Percentiles rank a stretch among this genome's conserved stretches.
These are phyloP conservation scores for Oriolus oriolus DNA, from an alignment of 2,113 vertebrate genomes.

Conservation along the genomic window DNA sequence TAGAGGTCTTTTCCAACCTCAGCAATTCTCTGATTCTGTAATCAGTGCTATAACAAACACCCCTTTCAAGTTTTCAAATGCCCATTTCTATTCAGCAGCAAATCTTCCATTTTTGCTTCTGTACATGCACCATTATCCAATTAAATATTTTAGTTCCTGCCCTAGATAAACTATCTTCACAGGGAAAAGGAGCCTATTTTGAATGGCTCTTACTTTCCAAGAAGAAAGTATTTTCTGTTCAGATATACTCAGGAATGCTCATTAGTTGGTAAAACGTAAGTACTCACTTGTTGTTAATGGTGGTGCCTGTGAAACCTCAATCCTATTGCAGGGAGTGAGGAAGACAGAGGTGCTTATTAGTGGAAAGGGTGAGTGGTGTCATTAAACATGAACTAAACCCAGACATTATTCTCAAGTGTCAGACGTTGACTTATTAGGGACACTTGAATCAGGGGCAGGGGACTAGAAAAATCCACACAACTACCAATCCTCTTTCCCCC, in stretches of 20 bases:
- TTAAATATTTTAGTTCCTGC: neutral
- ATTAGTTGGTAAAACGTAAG: neutral
- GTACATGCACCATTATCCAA: neutral
- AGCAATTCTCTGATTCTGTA: neutral
- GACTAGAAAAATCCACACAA: neutral
- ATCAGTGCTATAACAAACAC: neutral
- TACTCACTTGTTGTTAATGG: neutral
- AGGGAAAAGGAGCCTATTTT: neutral
- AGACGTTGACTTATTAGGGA: neutral
- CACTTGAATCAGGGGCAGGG: neutral
- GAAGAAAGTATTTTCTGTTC: neutral
- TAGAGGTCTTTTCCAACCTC: neutral
- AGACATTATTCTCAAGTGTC: neutral
- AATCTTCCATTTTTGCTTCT: neutral
- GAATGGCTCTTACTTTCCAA: neutral
- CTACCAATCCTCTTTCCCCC: neutral
- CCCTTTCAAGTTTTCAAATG: neutral
- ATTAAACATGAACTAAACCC: neutral
- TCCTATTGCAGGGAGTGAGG: neutral
- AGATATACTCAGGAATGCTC: neutral
- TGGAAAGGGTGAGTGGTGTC: neutral
- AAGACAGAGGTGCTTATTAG: neutral
- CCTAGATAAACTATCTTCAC: neutral
- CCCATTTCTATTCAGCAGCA: neutral
- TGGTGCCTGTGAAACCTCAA: neutral